Conservation (phyloP, 2,113 vertebrate species). For the Paraplagusia blochii region DNA sequence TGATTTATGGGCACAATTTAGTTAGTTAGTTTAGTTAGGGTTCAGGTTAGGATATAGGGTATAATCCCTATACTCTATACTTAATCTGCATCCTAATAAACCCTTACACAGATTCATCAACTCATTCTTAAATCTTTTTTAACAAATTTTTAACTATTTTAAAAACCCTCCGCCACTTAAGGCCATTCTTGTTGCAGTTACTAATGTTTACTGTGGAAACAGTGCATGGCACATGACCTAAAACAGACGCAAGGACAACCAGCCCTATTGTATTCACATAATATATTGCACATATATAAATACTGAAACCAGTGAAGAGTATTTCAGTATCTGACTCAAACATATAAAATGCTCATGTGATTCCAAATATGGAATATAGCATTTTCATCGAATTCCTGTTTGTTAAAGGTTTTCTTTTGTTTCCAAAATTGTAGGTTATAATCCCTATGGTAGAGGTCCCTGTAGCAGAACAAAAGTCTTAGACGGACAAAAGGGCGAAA, state of each 20-base stretch:
- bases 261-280: conserved; percentile 26
- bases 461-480: conserved; percentile 3
- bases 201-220: conserved; percentile 39
- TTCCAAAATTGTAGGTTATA: conserved; percentile 4
- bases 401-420: conserved; percentile 13
- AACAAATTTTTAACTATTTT: too few species aligned
- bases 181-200: conserved; percentile 20
- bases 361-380: background rate
- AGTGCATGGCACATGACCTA: conserved; percentile 22
- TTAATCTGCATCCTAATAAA: too few species aligned
- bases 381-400: background rate
- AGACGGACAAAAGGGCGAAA: conserved; percentile 11
- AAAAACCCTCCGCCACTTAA: background rate
- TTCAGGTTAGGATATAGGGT: too few species aligned
- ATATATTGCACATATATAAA: too few species aligned
- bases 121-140: too few species aligned
- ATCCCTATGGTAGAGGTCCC: conserved; percentile 10
- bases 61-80: too few species aligned
- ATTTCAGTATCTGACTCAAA: conserved; percentile 1
- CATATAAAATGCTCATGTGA: background rate
- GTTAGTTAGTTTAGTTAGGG: too few species aligned
- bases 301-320: background rate
- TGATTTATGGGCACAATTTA: too few species aligned
- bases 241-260: conserved; percentile 13
- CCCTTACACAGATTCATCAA: too few species aligned